These are phyloP conservation scores for Harpagoxenus sublaevis DNA, from an alignment of 2,888 invertebrate species.

Conservation along the genomic window DNA sequence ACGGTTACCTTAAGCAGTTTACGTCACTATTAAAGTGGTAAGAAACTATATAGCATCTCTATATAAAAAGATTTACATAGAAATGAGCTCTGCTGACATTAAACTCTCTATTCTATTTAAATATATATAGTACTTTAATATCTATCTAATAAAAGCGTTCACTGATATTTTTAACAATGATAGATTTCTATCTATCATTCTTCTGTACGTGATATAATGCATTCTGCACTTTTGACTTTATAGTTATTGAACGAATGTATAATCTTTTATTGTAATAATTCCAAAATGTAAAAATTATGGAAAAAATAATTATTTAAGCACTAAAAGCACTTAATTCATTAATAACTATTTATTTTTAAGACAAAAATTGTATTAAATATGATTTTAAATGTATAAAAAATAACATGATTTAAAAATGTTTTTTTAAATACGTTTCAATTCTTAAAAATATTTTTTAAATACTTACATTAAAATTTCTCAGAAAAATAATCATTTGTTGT, in stretches of 20 bases:
- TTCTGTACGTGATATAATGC: neutral
- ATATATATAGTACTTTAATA: slow-evolving; percentile 1
- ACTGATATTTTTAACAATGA: neutral
- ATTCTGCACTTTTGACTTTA: neutral
- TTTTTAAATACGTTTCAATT: neutral
- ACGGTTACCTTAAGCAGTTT: slow-evolving; percentile 27
- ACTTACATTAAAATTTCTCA: neutral
- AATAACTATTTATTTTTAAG: neutral
- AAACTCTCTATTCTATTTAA: neutral
- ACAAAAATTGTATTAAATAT: neutral
- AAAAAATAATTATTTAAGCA: neutral
- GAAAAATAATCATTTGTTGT: neutral
- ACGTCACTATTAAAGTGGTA: neutral
- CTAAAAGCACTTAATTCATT: no score
- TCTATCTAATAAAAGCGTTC: neutral
- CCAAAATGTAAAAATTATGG: neutral
- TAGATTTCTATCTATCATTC: neutral
- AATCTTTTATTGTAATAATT: neutral
- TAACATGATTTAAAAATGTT: neutral
- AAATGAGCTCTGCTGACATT: neutral
- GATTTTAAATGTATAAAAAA: neutral
- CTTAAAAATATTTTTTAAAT: neutral
- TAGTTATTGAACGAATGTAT: neutral
- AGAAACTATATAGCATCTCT: neutral
- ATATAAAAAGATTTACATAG: neutral